These are phyloP conservation scores for Arctia plantaginis DNA, from an alignment of 2,888 invertebrate genomes.

Conservation along the genomic window DNA sequence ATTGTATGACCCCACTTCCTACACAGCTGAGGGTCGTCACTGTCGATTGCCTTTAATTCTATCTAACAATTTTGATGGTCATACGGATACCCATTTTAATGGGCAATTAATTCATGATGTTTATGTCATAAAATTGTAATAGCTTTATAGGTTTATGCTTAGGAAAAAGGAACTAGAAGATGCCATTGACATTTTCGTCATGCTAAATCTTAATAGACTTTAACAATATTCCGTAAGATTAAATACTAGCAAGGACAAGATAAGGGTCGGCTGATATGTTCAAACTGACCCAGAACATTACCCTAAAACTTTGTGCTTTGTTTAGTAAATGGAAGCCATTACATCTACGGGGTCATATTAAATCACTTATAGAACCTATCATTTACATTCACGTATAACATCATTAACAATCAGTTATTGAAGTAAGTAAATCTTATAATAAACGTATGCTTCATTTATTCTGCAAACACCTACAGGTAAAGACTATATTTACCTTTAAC, in stretches of 20 bases:
- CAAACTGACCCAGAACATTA: constrained; percentile 49
- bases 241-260: constrained; percentile 37
- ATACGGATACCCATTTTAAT: constrained; percentile 42
- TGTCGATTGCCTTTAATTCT: constrained; percentile 72
- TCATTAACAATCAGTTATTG: background rate
- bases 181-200: constrained; percentile 4
- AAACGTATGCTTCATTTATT: constrained; percentile 15
- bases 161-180: constrained; percentile 15
- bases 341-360: constrained; percentile 44
- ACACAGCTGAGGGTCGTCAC: constrained; percentile 74
- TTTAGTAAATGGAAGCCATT: constrained; percentile 51
- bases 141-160: constrained; percentile 17
- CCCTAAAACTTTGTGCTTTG: constrained; percentile 53
- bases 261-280: constrained; percentile 44
- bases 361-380: constrained; percentile 42
- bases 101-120: constrained; percentile 35
- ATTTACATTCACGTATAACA: constrained; percentile 26
- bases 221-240: constrained; percentile 39
- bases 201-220: background rate
- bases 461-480: constrained; percentile 38
- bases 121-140: constrained; percentile 25
- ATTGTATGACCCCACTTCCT: constrained; percentile 83
- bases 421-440: constrained; percentile 17
- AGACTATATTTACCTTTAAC: constrained; percentile 51
- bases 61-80: constrained; percentile 63